Evolutionary conservation across 2,797 vertebrate genomes (phyloP).

Genomic region (Synaphobranchus kaupii): DNA sequence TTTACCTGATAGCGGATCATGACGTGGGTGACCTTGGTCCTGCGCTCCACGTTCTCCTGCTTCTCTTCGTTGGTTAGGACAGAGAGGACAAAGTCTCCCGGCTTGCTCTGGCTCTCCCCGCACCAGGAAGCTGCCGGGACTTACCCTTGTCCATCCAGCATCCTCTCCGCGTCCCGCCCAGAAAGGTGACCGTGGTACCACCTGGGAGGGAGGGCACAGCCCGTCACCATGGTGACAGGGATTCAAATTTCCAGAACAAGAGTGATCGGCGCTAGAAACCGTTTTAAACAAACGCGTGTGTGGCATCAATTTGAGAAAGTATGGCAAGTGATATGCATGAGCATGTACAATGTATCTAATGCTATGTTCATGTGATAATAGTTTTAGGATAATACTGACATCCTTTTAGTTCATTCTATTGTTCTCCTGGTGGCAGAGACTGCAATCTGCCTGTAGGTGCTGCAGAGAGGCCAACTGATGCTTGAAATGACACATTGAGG

Average conservation of each 20-base stretch:
- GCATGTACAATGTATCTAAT: too few species aligned
- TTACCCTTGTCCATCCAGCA: constrained; percentile 84
- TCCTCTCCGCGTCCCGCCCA: constrained; percentile 84
- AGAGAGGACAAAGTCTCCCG: constrained; percentile 83
- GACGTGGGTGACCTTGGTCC: constrained; percentile 82
- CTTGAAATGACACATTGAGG: neutral
- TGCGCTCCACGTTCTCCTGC: constrained; percentile 79
- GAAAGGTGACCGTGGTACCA: constrained; percentile 89
- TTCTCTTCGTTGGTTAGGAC: constrained; percentile 85
- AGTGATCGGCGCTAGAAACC: neutral
- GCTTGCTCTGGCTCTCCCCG: constrained; percentile 88
- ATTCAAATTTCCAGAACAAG: neutral
- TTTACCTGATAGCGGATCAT: constrained; percentile 82
- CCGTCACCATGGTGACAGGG: neutral
- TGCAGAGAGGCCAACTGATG: neutral
- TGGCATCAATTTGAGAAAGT: neutral
- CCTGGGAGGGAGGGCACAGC: constrained; percentile 52
- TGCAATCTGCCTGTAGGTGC: neutral
- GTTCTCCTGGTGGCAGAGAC: neutral
- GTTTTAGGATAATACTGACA: neutral
- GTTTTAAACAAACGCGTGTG: neutral
- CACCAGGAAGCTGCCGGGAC: constrained; percentile 82
- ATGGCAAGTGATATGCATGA: too few species aligned
- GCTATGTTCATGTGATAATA: neutral
- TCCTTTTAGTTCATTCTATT: neutral